Evolutionary conservation across 2,888 invertebrate genomes (phyloP).

Genomic region (Anagyrus pseudococci): DNA sequence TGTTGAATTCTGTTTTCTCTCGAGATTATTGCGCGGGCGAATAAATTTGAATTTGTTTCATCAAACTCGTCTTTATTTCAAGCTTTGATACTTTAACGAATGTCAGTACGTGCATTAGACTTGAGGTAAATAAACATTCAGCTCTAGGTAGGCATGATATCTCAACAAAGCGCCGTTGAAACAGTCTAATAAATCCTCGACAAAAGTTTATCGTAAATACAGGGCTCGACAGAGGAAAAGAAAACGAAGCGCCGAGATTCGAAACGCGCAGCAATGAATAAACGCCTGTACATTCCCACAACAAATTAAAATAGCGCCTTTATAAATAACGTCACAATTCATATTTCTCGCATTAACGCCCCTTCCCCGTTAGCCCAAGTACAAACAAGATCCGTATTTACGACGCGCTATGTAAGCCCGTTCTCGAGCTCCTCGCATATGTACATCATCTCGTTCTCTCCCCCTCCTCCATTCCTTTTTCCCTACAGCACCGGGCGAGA

Average conservation of each 20-base stretch:
- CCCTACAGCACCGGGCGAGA: neutral
- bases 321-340: constrained; percentile 32
- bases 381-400: constrained; percentile 31
- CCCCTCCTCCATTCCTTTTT: neutral
- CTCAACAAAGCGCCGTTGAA: no score
- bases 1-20: neutral
- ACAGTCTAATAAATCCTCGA: no score
- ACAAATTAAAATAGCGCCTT: constrained; percentile 30
- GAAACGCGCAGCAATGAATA: neutral
- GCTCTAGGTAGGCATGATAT: no score
- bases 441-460: constrained; percentile 12
- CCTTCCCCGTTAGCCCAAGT: neutral
- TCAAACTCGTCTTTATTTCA: no score
- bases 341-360: constrained; percentile 17
- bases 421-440: constrained; percentile 13
- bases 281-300: neutral
- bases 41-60: no score
- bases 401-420: constrained; percentile 18
- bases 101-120: no score
- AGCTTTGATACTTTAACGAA: no score
- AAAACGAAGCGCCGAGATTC: no score
- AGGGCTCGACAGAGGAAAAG: neutral
- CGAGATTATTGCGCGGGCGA: no score
- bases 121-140: no score
- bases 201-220: no score